Conservation (phyloP, 2,888 invertebrate species). For the Sthenelais limicola region DNA sequence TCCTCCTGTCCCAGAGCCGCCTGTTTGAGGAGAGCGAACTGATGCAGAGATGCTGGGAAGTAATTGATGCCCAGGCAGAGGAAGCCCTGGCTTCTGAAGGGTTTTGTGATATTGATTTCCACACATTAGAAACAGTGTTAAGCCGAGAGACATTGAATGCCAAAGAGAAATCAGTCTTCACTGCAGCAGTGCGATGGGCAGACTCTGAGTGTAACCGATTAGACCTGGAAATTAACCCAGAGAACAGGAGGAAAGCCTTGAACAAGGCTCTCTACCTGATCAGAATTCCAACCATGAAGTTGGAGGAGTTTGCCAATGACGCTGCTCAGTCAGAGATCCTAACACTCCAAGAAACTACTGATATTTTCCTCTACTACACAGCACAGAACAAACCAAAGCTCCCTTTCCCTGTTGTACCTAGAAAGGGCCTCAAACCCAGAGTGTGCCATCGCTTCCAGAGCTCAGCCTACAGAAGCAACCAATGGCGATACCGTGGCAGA, state of each 20-base stretch:
- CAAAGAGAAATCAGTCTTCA: slow-evolving; percentile 86
- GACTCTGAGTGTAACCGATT: slow-evolving; percentile 89
- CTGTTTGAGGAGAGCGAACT: slow-evolving; percentile 97
- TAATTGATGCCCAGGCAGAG: slow-evolving; percentile 97
- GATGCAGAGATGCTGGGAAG: slow-evolving; percentile 83
- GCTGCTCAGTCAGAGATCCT: slow-evolving; percentile 94
- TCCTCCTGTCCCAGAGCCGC: slow-evolving; percentile 93
- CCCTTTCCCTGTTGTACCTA: slow-evolving; percentile 85
- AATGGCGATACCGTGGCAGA: slow-evolving; percentile 96
- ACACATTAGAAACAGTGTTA: slow-evolving; percentile 91
- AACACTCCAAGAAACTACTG: slow-evolving; percentile 93
- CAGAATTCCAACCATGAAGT: slow-evolving; percentile 93
- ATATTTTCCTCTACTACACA: slow-evolving; percentile 95
- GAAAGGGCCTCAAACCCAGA: slow-evolving; percentile 92
- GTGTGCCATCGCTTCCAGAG: slow-evolving; percentile 96
- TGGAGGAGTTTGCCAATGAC: slow-evolving; percentile 95
- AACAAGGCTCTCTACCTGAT: slow-evolving; percentile 86
- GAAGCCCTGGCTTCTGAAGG: slow-evolving; percentile 96
- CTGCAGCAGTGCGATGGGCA: slow-evolving; percentile 94
- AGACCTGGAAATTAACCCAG: slow-evolving; percentile 85
- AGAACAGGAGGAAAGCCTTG: slow-evolving; percentile 76
- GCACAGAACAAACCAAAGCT: slow-evolving; percentile 89
- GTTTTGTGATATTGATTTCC: slow-evolving; percentile 95
- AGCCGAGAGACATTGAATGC: slow-evolving; percentile 95
- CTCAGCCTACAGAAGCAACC: slow-evolving; percentile 95